Conservation (phyloP, 2,113 vertebrate species). For the Peromyscus leucopus region DNA sequence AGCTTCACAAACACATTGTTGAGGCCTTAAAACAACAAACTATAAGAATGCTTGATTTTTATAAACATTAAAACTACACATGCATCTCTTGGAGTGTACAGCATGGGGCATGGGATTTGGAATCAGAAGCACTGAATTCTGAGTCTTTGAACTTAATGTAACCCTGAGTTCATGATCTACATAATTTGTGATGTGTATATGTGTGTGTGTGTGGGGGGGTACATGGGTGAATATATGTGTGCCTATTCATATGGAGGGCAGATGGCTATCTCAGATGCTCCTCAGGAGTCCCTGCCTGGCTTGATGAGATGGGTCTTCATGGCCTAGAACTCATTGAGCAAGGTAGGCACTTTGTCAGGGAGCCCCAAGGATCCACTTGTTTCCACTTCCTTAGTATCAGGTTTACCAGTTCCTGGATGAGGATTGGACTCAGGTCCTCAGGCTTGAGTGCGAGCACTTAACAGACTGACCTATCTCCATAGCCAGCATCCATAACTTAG, state of each 20-base stretch:
- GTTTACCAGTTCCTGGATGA: not conserved
- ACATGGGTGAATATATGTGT: too few species aligned
- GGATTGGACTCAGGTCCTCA: not conserved
- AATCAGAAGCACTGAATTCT: not conserved
- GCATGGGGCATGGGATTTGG: not conserved
- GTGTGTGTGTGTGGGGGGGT: not conserved
- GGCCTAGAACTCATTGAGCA: not conserved
- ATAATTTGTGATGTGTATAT: not conserved
- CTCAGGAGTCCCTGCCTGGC: accelerated
- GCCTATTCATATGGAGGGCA: not conserved
- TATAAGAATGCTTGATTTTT: slow-evolving; percentile 24
- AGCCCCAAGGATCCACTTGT: not conserved
- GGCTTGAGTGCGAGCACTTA: not conserved
- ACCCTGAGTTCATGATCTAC: not conserved
- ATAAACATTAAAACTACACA: not conserved
- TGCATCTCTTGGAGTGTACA: not conserved
- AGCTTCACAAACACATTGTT: not conserved
- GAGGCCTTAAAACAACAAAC: not conserved
- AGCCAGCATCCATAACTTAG: not conserved
- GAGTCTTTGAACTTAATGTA: slow-evolving; percentile 53
- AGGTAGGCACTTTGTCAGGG: not conserved
- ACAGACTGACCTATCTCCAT: not conserved
- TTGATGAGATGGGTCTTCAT: not conserved
- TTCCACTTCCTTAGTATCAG: not conserved
- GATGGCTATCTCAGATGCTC: not conserved